Conservation (phyloP, 2,888 invertebrate genomes). For the Cheilosia impressa region DNA sequence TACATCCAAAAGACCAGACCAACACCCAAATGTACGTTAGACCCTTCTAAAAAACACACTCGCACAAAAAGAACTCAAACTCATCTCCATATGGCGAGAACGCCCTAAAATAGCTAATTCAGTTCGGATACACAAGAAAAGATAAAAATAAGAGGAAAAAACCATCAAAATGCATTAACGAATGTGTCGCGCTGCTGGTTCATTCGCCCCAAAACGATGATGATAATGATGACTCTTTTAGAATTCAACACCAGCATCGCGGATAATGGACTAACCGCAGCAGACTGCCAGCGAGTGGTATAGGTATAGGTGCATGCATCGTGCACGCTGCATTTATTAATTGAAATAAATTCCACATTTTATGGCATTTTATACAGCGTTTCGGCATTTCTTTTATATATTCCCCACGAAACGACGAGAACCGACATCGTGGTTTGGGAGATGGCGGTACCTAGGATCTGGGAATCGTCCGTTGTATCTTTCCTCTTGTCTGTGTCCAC, state of each 20-base stretch:
- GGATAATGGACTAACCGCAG: conserved; percentile 30
- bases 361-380: conserved; percentile 39
- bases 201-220: conserved; percentile 60
- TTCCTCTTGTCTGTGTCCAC: conserved; percentile 29
- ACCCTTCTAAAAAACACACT: neutral
- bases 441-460: conserved; percentile 14
- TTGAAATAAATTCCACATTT: conserved; percentile 75
- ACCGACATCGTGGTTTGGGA: conserved; percentile 16
- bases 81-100: conserved; percentile 61
- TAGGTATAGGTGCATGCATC: conserved; percentile 53
- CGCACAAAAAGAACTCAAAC: conserved; percentile 31
- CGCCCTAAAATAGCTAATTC: conserved; percentile 61
- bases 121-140: conserved; percentile 37
- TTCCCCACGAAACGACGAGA: conserved; percentile 21
- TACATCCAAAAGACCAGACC: conserved; percentile 1
- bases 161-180: conserved; percentile 71
- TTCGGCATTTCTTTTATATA: conserved; percentile 71
- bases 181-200: conserved; percentile 64
- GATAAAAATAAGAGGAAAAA: conserved; percentile 19
- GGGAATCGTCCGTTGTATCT: conserved; percentile 31
- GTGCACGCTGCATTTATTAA: conserved; percentile 75
- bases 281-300: conserved; percentile 1
- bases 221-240: conserved; percentile 74
- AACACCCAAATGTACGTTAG: conserved; percentile 27
- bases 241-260: conserved; percentile 65